Evolutionary conservation across 1,140 invertebrate genomes (phyloP).

Genomic region (Ylistrum balloti): DNA sequence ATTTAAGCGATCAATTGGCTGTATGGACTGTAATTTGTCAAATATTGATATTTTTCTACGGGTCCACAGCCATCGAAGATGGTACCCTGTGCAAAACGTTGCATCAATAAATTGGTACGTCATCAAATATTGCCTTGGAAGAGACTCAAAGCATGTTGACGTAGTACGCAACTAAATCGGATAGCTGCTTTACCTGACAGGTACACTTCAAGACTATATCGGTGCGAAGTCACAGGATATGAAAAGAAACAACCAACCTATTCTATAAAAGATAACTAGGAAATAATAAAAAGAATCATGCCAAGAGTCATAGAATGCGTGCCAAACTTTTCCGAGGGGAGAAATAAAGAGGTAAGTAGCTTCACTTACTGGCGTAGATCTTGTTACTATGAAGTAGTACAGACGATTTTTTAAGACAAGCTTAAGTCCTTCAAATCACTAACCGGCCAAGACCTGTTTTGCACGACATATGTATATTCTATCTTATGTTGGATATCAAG

Average conservation of each 20-base stretch:
- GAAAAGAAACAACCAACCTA: background rate
- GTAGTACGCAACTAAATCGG: conserved; percentile 63
- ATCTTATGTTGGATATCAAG: background rate
- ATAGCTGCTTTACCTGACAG: conserved; percentile 56
- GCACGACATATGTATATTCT: background rate
- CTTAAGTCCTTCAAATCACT: background rate
- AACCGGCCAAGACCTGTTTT: background rate
- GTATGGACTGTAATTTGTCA: background rate
- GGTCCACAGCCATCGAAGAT: conserved; percentile 58
- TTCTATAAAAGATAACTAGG: background rate
- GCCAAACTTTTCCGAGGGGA: conserved; percentile 86
- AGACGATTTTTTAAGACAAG: conserved; percentile 20
- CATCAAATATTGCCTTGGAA: conserved; percentile 75
- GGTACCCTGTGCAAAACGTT: conserved; percentile 75
- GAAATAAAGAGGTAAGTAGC: conserved; percentile 83
- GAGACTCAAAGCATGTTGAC: conserved; percentile 76
- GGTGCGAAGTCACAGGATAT: conserved; percentile 29
- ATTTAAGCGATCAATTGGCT: background rate
- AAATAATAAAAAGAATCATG: conserved; percentile 69
- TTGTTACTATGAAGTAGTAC: background rate
- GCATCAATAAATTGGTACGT: conserved; percentile 70
- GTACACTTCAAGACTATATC: conserved; percentile 26
- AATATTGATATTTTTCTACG: conserved; percentile 14
- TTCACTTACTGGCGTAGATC: background rate
- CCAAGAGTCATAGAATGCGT: conserved; percentile 84